phyloP scores from a whole-genome alignment of 2,797 vertebrate species.

The Epinephelus coioides region DNA sequence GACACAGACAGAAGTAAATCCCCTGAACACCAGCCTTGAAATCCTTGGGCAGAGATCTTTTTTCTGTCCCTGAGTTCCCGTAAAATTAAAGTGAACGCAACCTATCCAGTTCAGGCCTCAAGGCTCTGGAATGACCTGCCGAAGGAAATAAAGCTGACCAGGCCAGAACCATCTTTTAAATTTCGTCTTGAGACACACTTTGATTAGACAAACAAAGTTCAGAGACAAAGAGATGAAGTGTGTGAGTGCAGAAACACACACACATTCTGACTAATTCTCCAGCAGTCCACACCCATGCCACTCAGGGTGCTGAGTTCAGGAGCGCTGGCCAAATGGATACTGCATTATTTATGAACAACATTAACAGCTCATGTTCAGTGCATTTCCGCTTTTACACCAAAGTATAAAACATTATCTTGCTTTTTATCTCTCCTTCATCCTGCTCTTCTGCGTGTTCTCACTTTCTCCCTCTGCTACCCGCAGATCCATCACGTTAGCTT shows the following conservation, averaged over 20 bases:
- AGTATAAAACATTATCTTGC: slow-evolving; percentile 34
- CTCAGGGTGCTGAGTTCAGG: slow-evolving; percentile 33
- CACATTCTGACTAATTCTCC: neutral
- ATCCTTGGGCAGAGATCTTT: no score
- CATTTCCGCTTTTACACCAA: slow-evolving; percentile 43
- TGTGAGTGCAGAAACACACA: no score
- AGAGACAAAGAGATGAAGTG: slow-evolving; percentile 4
- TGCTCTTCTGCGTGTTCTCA: neutral
- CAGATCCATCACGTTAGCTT: neutral
- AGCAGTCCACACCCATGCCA: slow-evolving; percentile 1
- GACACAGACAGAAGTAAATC: no score
- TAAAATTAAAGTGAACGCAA: no score
- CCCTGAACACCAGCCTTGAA: no score
- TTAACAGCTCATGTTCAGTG: slow-evolving; percentile 30
- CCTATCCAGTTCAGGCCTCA: neutral
- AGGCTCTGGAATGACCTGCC: slow-evolving; percentile 11
- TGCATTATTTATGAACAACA: slow-evolving; percentile 45
- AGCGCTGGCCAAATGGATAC: slow-evolving; percentile 34
- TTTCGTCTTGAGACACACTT: neutral
- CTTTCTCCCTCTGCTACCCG: neutral
- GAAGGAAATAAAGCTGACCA: neutral
- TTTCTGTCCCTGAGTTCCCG: no score
- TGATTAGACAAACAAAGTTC: neutral
- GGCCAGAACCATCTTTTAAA: neutral
- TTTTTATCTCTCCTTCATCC: slow-evolving; percentile 15